Conservation (phyloP, 1,140 invertebrate species). For the Drosophila lacteicornis region DNA sequence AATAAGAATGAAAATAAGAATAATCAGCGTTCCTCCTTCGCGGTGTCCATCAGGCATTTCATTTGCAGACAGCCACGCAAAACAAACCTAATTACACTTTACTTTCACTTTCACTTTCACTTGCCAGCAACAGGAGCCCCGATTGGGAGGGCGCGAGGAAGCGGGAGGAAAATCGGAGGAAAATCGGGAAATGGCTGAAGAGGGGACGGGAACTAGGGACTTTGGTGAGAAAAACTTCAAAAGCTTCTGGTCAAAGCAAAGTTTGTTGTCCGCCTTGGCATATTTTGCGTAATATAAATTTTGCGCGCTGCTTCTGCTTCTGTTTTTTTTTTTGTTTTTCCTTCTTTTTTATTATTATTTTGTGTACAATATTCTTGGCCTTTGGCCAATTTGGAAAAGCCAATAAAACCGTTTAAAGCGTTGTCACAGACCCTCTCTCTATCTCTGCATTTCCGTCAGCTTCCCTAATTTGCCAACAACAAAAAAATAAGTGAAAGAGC, state of each 20-base stretch:
- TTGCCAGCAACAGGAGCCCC: slow-evolving; percentile 40
- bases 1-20: slow-evolving; percentile 10
- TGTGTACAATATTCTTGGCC: slow-evolving; percentile 59
- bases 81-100: slow-evolving; percentile 81
- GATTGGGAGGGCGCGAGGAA: neutral
- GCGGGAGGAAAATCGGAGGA: neutral
- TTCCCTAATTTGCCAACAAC: neutral
- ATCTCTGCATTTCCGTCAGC: neutral
- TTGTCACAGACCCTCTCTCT: slow-evolving; percentile 28
- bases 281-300: slow-evolving; percentile 51
- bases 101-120: slow-evolving; percentile 71
- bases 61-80: slow-evolving; percentile 76
- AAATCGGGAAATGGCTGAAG: neutral
- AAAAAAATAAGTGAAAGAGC: neutral
- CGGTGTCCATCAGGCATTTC: slow-evolving; percentile 55
- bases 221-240: slow-evolving; percentile 53
- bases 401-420: slow-evolving; percentile 76
- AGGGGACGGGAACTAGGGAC: neutral
- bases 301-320: slow-evolving; percentile 12
- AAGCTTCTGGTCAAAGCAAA: slow-evolving; percentile 60
- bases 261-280: slow-evolving; percentile 33
- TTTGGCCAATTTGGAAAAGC: slow-evolving; percentile 71
- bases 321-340: neutral
- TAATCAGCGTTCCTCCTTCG: slow-evolving; percentile 4
- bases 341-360: slow-evolving; percentile 13